Evolutionary conservation across 2,797 vertebrate genomes (phyloP).

Genomic region (Eospalax fontanierii): DNA sequence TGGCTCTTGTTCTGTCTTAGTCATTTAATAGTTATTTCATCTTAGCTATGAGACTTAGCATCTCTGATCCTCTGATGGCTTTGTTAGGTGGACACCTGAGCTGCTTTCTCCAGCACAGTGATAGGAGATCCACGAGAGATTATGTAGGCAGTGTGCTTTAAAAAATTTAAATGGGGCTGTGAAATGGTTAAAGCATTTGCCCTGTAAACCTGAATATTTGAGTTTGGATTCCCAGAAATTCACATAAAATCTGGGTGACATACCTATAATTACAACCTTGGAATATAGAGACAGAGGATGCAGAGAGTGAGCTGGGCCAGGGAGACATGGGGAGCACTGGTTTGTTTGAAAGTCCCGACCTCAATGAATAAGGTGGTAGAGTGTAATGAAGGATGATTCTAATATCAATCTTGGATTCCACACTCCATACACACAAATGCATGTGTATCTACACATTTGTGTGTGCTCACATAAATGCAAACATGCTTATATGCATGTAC

Average conservation of each 20-base stretch:
- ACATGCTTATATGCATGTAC: no score
- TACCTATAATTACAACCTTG: not conserved
- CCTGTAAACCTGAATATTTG: not conserved
- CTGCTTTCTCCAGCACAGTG: not conserved
- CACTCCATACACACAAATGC: not conserved
- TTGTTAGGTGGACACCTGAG: not conserved
- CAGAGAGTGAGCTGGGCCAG: not conserved
- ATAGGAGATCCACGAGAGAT: not conserved
- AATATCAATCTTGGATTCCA: not conserved
- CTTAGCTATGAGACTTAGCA: not conserved
- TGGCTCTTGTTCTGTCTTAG: not conserved
- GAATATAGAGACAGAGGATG: not conserved
- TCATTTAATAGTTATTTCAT: not conserved
- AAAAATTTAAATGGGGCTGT: not conserved
- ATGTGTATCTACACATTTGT: no score
- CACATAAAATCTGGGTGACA: not conserved
- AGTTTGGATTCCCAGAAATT: not conserved
- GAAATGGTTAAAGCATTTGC: not conserved
- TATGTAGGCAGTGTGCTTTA: not conserved
- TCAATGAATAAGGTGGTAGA: not conserved
- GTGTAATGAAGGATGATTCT: not conserved
- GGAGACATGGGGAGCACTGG: not conserved
- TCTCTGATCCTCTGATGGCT: not conserved
- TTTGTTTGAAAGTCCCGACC: not conserved
- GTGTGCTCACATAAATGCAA: not conserved